Evolutionary conservation across 1,140 invertebrate species (phyloP).

Genomic region (Caenorhabditis brenneri): DNA sequence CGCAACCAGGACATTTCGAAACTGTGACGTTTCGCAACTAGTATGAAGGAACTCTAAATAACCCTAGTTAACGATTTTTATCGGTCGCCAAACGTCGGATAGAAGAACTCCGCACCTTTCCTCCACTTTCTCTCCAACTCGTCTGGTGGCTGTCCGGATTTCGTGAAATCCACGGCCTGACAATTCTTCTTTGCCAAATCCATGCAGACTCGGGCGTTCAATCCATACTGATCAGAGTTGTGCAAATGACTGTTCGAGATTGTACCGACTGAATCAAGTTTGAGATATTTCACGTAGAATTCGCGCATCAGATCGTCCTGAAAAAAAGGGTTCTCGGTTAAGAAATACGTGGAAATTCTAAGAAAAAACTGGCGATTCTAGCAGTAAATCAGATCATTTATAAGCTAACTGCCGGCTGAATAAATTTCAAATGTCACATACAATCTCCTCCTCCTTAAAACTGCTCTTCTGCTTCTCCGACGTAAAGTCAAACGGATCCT

Average conservation of each 20-base stretch:
- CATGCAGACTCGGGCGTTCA: slow-evolving; percentile 54
- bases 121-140: slow-evolving; percentile 46
- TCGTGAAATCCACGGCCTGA: slow-evolving; percentile 66
- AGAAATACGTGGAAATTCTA: neutral
- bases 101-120: neutral
- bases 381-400: no score
- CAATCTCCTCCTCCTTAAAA: slow-evolving; percentile 13
- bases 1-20: no score
- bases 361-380: neutral
- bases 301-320: slow-evolving; percentile 58
- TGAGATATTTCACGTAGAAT: slow-evolving; percentile 62
- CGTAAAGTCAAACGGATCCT: slow-evolving; percentile 60
- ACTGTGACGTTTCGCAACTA: no score
- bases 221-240: slow-evolving; percentile 57
- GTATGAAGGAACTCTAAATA: no score
- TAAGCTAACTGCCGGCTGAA: no score
- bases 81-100: no score
- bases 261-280: slow-evolving; percentile 61
- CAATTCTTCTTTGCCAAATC: slow-evolving; percentile 62
- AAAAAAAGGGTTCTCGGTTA: slow-evolving; percentile 1
- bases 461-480: slow-evolving; percentile 5
- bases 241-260: slow-evolving; percentile 61
- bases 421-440: neutral
- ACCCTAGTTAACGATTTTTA: no score
- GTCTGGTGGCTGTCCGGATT: slow-evolving; percentile 59